These are phyloP conservation scores for Notothenia coriiceps DNA, from an alignment of 2,113 vertebrate genomes.

Conservation along the genomic window DNA sequence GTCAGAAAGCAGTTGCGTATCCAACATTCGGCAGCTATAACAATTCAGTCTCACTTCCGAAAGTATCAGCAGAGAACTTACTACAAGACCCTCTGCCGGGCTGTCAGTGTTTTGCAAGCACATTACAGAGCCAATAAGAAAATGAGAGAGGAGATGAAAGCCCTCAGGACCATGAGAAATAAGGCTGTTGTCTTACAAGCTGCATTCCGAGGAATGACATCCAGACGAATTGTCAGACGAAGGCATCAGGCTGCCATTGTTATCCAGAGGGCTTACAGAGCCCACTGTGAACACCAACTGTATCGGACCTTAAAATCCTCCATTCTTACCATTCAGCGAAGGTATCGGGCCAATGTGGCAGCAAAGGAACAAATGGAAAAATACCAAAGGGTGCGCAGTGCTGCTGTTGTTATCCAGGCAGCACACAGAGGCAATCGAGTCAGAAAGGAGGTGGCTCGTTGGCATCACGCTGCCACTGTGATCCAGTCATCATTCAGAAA, in stretches of 20 bases:
- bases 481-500: constrained; percentile 88
- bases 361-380: not conserved
- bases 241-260: not conserved
- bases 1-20: constrained; percentile 75
- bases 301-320: not conserved
- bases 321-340: not conserved
- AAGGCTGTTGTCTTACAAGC: constrained; percentile 85
- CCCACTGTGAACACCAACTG: not conserved
- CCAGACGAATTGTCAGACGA: not conserved
- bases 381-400: not conserved
- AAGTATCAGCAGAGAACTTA: constrained; percentile 73
- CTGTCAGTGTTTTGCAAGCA: constrained; percentile 83
- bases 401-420: not conserved
- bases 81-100: constrained; percentile 80
- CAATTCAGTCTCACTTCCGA: constrained; percentile 88
- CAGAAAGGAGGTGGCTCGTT: not conserved
- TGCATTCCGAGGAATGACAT: constrained; percentile 78
- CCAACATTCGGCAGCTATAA: constrained; percentile 74
- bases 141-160: constrained; percentile 71
- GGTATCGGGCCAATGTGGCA: constrained; percentile 58
- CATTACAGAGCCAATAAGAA: constrained; percentile 81
- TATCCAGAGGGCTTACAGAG: not conserved
- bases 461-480: constrained; percentile 1
- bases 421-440: not conserved
- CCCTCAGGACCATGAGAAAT: constrained; percentile 66